phyloP scores from a whole-genome alignment of 2,113 vertebrate species.

The Hystrix brachyura region DNA sequence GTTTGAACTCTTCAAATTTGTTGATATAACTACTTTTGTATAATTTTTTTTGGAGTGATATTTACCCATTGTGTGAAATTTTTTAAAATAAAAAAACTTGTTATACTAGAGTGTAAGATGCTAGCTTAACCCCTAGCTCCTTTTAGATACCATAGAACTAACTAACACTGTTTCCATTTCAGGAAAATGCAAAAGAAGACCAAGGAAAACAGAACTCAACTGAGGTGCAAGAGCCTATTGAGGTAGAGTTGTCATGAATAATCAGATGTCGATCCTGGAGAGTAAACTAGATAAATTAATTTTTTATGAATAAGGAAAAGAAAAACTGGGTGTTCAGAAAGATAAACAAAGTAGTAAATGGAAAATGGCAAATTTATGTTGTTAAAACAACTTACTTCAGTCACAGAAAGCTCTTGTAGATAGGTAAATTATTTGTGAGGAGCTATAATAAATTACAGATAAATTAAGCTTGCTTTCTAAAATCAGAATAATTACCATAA shows the following conservation, averaged over 20 bases:
- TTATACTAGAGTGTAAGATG: background rate
- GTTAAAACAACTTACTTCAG: conserved; percentile 39
- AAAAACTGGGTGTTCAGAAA: conserved; percentile 32
- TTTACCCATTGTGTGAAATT: conserved; percentile 41
- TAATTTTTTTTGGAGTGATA: conserved; percentile 62
- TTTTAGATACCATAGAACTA: conserved; percentile 9
- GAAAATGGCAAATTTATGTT: conserved; percentile 7
- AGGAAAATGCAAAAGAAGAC: conserved; percentile 71
- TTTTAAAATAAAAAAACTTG: conserved; percentile 47
- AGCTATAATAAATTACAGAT: conserved; percentile 54
- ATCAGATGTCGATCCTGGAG: background rate
- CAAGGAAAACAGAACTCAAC: background rate
- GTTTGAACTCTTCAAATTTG: conserved; percentile 33
- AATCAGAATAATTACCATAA: conserved; percentile 57
- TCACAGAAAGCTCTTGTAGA: background rate
- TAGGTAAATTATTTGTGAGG: conserved; percentile 51
- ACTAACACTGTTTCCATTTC: conserved; percentile 43
- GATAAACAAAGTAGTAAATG: conserved; percentile 36
- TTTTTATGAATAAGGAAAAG: conserved; percentile 49
- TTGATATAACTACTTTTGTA: conserved; percentile 27
- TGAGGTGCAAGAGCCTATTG: background rate
- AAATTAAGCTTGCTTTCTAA: conserved; percentile 61
- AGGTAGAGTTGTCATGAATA: conserved; percentile 68
- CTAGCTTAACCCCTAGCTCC: conserved; percentile 30
- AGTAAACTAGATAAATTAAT: conserved; percentile 47